phyloP scores from a whole-genome alignment of 2,797 vertebrate species.

The Ibycter americanus region DNA sequence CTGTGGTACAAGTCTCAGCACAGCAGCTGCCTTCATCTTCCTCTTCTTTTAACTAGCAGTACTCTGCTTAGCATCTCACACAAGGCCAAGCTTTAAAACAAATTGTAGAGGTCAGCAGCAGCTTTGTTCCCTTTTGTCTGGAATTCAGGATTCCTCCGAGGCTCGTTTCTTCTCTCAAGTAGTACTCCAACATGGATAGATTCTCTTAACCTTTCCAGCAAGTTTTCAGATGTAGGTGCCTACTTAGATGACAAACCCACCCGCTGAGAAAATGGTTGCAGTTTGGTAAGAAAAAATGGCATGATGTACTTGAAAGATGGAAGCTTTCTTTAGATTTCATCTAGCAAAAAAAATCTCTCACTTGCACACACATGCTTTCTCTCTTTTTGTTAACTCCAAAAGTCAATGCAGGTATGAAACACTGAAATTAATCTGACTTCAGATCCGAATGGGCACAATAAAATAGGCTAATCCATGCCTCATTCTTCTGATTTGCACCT shows the following conservation, averaged over 20 bases:
- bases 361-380: fast-evolving
- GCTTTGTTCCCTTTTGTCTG: not conserved
- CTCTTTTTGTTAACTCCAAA: not conserved
- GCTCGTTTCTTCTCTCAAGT: not conserved
- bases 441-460: not conserved
- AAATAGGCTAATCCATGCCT: not conserved
- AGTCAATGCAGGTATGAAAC: not conserved
- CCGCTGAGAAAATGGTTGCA: not conserved
- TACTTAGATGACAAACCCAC: not conserved
- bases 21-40: constrained; percentile 37
- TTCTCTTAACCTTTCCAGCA: not conserved
- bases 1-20: constrained; percentile 42
- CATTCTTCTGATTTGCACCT: not conserved
- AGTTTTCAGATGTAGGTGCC: not conserved
- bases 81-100: not conserved
- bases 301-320: not conserved
- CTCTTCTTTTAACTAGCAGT: not conserved
- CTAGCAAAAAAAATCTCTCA: not conserved
- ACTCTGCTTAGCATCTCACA: not conserved
- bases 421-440: not conserved
- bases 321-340: not conserved
- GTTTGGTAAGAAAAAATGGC: not conserved
- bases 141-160: not conserved
- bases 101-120: not conserved
- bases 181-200: fast-evolving